Base-by-base conservation (phyloP, 2,888 invertebrate genomes). In the Volucella inflata region DNA sequence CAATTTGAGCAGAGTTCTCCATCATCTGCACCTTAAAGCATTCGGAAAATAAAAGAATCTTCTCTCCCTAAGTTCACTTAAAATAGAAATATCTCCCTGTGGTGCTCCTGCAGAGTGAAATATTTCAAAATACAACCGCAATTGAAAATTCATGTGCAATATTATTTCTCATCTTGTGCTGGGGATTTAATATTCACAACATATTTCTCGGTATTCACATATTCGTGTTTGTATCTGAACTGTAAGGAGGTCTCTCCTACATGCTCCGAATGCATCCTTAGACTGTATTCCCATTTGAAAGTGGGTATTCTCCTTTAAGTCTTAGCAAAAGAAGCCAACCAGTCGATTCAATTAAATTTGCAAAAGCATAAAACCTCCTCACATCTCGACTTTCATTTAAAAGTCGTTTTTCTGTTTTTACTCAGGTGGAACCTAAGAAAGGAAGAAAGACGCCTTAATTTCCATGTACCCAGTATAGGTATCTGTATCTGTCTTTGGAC, bases 261-360 rank as follows among this genome's bases (percentile, higher is more conserved):
- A 11, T 17, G 17, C 14, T 21, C 0, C 50, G 44, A 62, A 8
- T 50, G 46, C 74, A 21, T 40, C 50, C 6, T n/a, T 12, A 42
- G 14, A 68, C 16, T 36, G 17, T 40, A 59, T 30, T 71, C 16
- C 17, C 38, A 70, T 48, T 17, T 38, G 17, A 36, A 30, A 14
- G 36, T 10, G 36, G 14, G 48, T 14, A 44, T 53, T 67, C 46
- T 57, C 4, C 42, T 64, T 65, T 38, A 59, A 65, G 57, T 71
- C 50, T 30, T 30, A 30, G 6, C 6, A 71, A 78, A 74, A 68
- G 83, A 78, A 68, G 74, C 57, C 83, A 78, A 83, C 72, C 46
- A 82, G 72, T 77, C 60, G 36, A 82, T 67, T 77, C 55, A 77
- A 67, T 76, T 53, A 71, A 71, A 59, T 77, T 71, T 53, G 10